These are phyloP conservation scores for Drosophila ohnishii DNA, from an alignment of 1,140 invertebrate species.

Conservation along the genomic window DNA sequence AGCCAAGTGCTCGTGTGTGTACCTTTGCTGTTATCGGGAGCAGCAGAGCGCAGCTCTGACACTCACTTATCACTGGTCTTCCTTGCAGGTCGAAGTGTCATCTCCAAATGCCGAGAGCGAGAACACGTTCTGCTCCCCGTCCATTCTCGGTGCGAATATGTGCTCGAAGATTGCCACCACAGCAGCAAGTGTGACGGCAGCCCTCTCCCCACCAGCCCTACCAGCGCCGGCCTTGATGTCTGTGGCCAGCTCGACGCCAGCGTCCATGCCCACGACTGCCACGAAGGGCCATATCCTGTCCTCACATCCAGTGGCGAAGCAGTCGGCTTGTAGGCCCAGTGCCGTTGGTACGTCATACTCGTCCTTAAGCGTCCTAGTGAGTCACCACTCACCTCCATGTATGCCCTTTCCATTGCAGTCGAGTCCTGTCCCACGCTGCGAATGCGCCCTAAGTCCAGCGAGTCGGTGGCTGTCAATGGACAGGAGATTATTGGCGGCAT, in stretches of 20 bases:
- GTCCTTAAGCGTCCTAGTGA: background rate
- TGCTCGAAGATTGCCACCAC: slow-evolving; percentile 81
- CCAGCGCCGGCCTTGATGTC: slow-evolving; percentile 55
- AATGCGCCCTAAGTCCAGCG: slow-evolving; percentile 72
- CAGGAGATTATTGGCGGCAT: slow-evolving; percentile 52
- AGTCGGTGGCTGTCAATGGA: slow-evolving; percentile 41
- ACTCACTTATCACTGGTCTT: slow-evolving; percentile 3
- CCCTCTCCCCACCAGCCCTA: slow-evolving; percentile 59
- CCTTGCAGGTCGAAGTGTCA: slow-evolving; percentile 78
- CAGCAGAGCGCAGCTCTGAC: slow-evolving; percentile 1
- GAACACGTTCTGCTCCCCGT: slow-evolving; percentile 82
- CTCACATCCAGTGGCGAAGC: slow-evolving; percentile 14
- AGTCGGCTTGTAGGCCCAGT: slow-evolving; percentile 11
- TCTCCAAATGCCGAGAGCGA: slow-evolving; percentile 87
- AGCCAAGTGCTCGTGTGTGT: slow-evolving; percentile 49
- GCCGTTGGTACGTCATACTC: slow-evolving; percentile 35
- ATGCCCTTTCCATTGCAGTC: slow-evolving; percentile 30
- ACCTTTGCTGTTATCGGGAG: slow-evolving; percentile 56
- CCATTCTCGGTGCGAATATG: slow-evolving; percentile 82
- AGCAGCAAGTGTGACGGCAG: slow-evolving; percentile 75
- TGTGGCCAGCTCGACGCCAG: slow-evolving; percentile 30
- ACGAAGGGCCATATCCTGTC: background rate
- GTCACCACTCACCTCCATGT: background rate
- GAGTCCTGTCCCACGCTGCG: slow-evolving; percentile 71
- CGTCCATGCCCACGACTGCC: slow-evolving; percentile 9